Evolutionary conservation across 2,113 vertebrate genomes (phyloP).

Genomic region (Strigops habroptila): DNA sequence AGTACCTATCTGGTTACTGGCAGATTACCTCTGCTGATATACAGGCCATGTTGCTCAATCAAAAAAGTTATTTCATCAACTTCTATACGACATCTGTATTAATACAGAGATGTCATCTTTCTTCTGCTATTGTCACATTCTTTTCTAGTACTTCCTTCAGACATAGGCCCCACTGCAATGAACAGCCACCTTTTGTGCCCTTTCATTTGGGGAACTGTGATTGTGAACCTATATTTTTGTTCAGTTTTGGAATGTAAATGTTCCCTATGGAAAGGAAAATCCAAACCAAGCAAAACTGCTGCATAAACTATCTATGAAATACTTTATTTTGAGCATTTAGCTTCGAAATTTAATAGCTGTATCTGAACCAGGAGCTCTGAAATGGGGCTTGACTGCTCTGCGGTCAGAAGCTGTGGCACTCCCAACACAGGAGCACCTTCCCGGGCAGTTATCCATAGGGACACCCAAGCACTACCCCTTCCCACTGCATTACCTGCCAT

Average conservation of each 20-base stretch:
- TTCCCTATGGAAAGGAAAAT: neutral
- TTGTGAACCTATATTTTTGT: neutral
- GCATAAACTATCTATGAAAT: neutral
- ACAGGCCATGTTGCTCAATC: neutral
- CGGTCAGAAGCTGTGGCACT: accelerated
- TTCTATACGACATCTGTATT: neutral
- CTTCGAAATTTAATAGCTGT: neutral
- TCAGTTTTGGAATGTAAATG: neutral
- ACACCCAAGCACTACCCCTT: neutral
- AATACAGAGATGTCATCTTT: neutral
- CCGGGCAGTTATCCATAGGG: neutral
- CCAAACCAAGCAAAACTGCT: neutral
- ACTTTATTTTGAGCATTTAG: neutral
- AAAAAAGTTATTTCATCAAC: neutral
- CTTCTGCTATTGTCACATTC: neutral
- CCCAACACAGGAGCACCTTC: neutral
- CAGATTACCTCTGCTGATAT: neutral
- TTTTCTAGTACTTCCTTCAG: neutral
- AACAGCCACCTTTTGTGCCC: neutral
- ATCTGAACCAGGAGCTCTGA: neutral
- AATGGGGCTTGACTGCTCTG: neutral
- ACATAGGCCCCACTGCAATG: neutral
- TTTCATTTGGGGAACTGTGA: neutral
- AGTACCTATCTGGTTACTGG: neutral
- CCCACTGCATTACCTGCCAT: neutral